phyloP scores from a whole-genome alignment of 2,797 vertebrate species.

The Thamnophis elegans region DNA sequence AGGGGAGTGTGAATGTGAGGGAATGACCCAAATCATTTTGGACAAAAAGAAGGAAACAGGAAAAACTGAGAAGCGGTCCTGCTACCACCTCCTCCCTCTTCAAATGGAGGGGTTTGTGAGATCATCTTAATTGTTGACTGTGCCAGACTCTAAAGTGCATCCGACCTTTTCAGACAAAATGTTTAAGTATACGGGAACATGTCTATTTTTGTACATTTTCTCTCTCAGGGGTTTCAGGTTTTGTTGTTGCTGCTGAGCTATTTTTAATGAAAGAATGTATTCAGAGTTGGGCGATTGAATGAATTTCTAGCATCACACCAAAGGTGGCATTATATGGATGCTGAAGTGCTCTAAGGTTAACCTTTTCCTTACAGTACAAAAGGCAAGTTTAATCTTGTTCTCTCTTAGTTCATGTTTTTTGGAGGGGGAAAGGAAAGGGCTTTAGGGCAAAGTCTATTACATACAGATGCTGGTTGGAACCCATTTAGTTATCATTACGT shows the following conservation, averaged over 20 bases:
- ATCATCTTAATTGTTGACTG: not conserved
- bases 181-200: constrained; percentile 14
- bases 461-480: not conserved
- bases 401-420: not conserved
- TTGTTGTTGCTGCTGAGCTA: not conserved
- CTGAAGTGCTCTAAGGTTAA: not conserved
- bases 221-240: constrained; percentile 24
- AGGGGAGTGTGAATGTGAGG: not conserved
- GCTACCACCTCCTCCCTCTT: constrained; percentile 16
- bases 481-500: not conserved
- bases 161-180: constrained; percentile 3
- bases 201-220: constrained; percentile 10
- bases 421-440: not conserved
- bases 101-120: constrained; percentile 14
- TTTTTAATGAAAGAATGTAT: constrained; percentile 16
- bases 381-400: not conserved
- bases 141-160: not conserved
- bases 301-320: not conserved
- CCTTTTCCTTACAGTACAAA: not conserved
- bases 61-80: constrained; percentile 19
- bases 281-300: not conserved
- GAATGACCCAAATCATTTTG: constrained; percentile 31
- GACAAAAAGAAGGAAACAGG: constrained; percentile 21
- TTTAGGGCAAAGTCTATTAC: not conserved
- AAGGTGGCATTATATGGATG: not conserved